phyloP scores from a whole-genome alignment of 2,797 vertebrate genomes.

The Kryptopterus vitreolus region DNA sequence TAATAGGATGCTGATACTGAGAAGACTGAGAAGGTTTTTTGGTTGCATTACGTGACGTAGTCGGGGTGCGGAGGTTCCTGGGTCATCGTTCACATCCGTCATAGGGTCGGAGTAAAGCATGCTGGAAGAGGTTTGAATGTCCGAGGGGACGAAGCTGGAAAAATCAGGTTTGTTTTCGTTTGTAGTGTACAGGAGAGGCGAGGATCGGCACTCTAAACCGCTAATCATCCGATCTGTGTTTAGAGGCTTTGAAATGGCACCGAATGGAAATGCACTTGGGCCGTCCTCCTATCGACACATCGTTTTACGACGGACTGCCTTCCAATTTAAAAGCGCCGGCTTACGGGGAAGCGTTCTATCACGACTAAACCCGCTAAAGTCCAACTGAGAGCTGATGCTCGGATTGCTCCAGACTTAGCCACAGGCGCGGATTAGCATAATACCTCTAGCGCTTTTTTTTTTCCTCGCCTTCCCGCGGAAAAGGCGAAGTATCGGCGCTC shows the following conservation, averaged over 20 bases:
- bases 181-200: not conserved
- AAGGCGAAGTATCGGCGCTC: constrained; percentile 42
- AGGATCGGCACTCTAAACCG: not conserved
- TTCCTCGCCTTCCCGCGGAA: constrained; percentile 21
- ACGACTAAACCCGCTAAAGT: constrained; percentile 46
- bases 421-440: constrained; percentile 50
- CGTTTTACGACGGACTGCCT: constrained; percentile 31
- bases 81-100: too few species aligned
- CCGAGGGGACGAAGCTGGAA: too few species aligned
- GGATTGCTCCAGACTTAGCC: constrained; percentile 20
- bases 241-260: constrained; percentile 35
- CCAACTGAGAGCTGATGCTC: constrained; percentile 23
- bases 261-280: constrained; percentile 32
- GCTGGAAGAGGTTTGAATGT: too few species aligned
- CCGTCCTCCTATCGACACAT: constrained; percentile 45
- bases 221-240: constrained; percentile 52
- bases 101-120: too few species aligned
- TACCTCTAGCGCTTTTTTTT: constrained; percentile 47
- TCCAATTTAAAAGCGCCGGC: constrained; percentile 42
- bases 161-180: too few species aligned
- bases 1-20: too few species aligned
- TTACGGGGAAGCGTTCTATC: constrained; percentile 46
- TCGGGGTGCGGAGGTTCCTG: too few species aligned
- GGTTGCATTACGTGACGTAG: too few species aligned
- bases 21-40: too few species aligned